A percentile compares a stretch with the other conserved stretches of the same genome.
These are phyloP conservation scores for Rotaria macrura DNA, from an alignment of 2,888 invertebrate genomes.

Conservation along the genomic window DNA sequence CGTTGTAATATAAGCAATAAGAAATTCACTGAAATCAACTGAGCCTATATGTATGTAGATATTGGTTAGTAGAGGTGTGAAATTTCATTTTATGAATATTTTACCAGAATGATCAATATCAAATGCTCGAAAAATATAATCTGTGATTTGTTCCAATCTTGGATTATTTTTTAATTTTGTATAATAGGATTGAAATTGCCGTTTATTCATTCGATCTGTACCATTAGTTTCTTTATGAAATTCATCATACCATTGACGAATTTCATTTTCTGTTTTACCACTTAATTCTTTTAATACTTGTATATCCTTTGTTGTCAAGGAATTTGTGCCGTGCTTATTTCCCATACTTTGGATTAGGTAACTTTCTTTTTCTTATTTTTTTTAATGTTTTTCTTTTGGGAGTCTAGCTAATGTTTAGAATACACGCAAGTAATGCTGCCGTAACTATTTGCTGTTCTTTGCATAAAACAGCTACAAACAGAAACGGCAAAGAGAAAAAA, in stretches of 20 bases:
- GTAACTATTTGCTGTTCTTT: not conserved
- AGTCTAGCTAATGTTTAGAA: not conserved
- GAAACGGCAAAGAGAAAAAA: not conserved
- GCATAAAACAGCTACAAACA: not conserved
- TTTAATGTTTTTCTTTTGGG: not conserved
- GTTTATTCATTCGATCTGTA: constrained; percentile 5
- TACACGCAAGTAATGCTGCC: not conserved
- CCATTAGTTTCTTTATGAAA: not conserved
- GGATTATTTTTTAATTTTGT: not conserved
- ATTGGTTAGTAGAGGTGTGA: not conserved
- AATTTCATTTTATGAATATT: not conserved
- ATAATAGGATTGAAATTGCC: not conserved
- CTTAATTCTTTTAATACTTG: not conserved
- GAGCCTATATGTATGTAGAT: not conserved
- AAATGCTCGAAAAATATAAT: constrained; percentile 15
- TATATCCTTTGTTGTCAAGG: not conserved
- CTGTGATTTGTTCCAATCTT: constrained; percentile 4
- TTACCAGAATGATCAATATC: constrained; percentile 17
- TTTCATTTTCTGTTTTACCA: not conserved
- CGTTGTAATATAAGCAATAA: not conserved
- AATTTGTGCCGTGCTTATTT: not conserved
- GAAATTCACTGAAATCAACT: constrained; percentile 29
- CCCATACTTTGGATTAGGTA: not conserved
- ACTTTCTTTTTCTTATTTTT: too few species aligned
- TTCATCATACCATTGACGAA: not conserved